phyloP scores from a whole-genome alignment of 2,888 invertebrate genomes.

The Odontomyia ornata region DNA sequence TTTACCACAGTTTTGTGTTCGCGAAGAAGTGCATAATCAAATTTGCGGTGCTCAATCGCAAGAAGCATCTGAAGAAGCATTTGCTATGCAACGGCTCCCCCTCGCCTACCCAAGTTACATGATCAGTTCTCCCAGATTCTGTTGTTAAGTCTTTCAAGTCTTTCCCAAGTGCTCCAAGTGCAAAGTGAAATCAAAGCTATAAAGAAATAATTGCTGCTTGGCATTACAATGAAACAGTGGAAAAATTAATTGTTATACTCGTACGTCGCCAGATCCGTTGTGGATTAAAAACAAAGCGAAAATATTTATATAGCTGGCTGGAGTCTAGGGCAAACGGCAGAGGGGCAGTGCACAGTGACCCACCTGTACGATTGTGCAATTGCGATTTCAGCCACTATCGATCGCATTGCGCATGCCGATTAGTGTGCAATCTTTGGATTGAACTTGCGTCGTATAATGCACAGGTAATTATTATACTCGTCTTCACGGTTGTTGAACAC shows the following conservation, averaged over 20 bases:
- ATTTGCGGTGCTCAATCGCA: not conserved
- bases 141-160: not conserved
- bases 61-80: not conserved
- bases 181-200: not conserved
- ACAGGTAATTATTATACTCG: slow-evolving; percentile 37
- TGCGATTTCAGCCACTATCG: not conserved
- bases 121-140: not conserved
- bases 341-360: not conserved
- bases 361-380: slow-evolving; percentile 38
- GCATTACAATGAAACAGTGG: too few relatives aligned
- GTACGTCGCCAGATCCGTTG: not conserved
- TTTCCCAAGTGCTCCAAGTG: not conserved
- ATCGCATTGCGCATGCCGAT: slow-evolving; percentile 30
- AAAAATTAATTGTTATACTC: slow-evolving; percentile 15
- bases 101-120: not conserved
- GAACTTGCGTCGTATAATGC: slow-evolving; percentile 23
- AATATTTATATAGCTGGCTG: not conserved
- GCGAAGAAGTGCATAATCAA: not conserved
- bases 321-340: not conserved
- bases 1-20: not conserved
- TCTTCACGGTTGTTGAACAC: not conserved
- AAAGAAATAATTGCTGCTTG: not conserved
- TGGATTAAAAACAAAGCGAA: not conserved
- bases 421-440: slow-evolving; percentile 19
- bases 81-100: not conserved